phyloP scores from a whole-genome alignment of 2,113 vertebrate species.

The Tetraodon nigroviridis region DNA sequence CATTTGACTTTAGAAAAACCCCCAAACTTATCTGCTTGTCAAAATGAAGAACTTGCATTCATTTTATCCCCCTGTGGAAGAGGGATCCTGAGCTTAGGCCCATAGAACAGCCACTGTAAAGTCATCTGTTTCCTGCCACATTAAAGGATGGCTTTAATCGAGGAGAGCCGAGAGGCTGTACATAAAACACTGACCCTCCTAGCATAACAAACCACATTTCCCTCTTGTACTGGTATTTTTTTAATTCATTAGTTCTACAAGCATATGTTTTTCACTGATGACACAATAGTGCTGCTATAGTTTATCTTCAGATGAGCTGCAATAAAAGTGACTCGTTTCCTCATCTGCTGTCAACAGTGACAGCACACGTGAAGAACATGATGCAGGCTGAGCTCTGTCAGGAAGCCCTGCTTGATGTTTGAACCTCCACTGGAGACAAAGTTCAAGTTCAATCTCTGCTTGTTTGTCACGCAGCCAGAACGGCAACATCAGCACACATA shows the following conservation, averaged over 20 bases:
- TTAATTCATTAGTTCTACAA: not conserved
- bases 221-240: no score
- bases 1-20: conserved; percentile 20
- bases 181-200: no score
- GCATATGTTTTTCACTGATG: not conserved
- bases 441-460: conserved; percentile 18
- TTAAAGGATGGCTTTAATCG: not conserved
- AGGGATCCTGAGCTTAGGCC: conserved; percentile 21
- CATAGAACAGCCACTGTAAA: conserved; percentile 2
- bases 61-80: not conserved
- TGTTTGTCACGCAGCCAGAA: conserved; percentile 27
- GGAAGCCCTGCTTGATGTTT: conserved; percentile 28
- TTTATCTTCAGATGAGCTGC: conserved; percentile 2
- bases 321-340: conserved; percentile 28
- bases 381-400: conserved; percentile 10
- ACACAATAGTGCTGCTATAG: conserved; percentile 6
- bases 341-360: conserved; percentile 30
- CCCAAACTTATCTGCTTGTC: conserved; percentile 20
- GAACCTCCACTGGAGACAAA: conserved; percentile 19
- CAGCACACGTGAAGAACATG: conserved; percentile 37
- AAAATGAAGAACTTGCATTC: conserved; percentile 20
- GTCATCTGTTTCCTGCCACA: conserved; percentile 13
- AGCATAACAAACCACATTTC: no score
- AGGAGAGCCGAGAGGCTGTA: no score
- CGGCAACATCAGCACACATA: conserved; percentile 2